Base-by-base conservation (phyloP, 2,797 vertebrate genomes). In the Erethizon dorsatum region DNA sequence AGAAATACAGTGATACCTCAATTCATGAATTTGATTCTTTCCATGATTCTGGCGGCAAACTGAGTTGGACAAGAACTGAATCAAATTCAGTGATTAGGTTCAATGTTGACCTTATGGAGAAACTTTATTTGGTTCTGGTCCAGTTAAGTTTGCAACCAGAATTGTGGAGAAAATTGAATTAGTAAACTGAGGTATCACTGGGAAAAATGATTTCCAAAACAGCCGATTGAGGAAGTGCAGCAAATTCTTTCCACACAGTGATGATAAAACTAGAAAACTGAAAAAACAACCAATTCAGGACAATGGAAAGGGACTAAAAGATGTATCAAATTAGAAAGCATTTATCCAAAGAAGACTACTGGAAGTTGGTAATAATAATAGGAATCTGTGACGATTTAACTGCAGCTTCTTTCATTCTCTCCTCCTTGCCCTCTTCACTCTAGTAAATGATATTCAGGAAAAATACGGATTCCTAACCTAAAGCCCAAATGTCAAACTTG, bases 201-300 rank as follows among this genome's bases (percentile, higher is more conserved):
- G 33, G 52, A 12, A 54, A 56, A 45, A 54, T 7, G 37, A 71
- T 7, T 79, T 94, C 14, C 59, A 77, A 12, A 65, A 67, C 85
- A 50, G 3, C 79, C 78, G 18, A 71, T 11, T 37, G 20, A 50
- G 31, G 22, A 84, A 75, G 57, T 15, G 47, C 31, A 90, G n/a
- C 4, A 90, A 86, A 69, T 90, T 26, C 10, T 87, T n/a, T 94
- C 14, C 14, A 82, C 6, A n/a, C 56, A 77, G 2, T 17, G 37
- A 15, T 50, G 6, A 78, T 26, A 65, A 86, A 61, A 69, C 22
- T 50, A 26, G 10, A 80, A 83, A 87, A 83, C 37, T 56, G 12
- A 91, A 87, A 71, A 94, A 90, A 33, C 9, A 92, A 50, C 11
- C 28, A 22, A 94, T 97, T 79, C 26, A 61, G 26, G 45, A 80